Evolutionary conservation across 1,140 invertebrate species (phyloP), one percentile per base, ranked within the genome.

Genomic region (Drosophila kohkoa): DNA sequence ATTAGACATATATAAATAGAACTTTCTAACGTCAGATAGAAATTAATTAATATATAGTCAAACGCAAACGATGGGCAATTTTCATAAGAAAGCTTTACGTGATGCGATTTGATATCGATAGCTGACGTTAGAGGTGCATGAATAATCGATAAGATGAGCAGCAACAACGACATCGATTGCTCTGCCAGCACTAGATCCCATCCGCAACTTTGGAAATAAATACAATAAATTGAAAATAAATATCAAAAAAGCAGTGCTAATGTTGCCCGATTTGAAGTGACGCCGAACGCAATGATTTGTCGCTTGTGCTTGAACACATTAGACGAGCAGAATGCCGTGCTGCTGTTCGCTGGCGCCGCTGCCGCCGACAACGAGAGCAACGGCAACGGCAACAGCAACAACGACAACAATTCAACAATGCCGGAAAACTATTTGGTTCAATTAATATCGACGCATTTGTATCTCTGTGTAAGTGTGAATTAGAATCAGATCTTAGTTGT

Each of bases 361-460:
- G 58, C 58, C 41, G 41, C 25, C 62, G 59, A 68, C 32, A 76
- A 46, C 48, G 76, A 57, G 11, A 46, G n/a, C 52, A n/a, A n/a
- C n/a, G n/a, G n/a, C n/a, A 68, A 49, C 46, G 48, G 67, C 67
- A 82, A 71, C 52, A 10, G 7, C 35, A 38, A 38, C 35, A 10
- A 38, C 35, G 10, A 38, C 35, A 38, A 38, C 35, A 38, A 38
- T 25, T 25, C 71, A 55, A 58, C 63, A 75, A 76, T 79, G 65
- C 85, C 83, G 85, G 85, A 88, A 83, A 89, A 82, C 81, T 83
- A 89, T 52, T 71, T 89, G 81, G 79, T 91, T 49, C 82, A 91
- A 75, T 66, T 91, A 66, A 91, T 91, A 79, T 89, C 89, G 45
- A 91, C 81, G 52, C 90, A 91, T 62, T 81, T 91, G 69, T 86